Evolutionary conservation across 1,140 invertebrate species (phyloP).

Genomic region (Phenacoccus solenopsis): DNA sequence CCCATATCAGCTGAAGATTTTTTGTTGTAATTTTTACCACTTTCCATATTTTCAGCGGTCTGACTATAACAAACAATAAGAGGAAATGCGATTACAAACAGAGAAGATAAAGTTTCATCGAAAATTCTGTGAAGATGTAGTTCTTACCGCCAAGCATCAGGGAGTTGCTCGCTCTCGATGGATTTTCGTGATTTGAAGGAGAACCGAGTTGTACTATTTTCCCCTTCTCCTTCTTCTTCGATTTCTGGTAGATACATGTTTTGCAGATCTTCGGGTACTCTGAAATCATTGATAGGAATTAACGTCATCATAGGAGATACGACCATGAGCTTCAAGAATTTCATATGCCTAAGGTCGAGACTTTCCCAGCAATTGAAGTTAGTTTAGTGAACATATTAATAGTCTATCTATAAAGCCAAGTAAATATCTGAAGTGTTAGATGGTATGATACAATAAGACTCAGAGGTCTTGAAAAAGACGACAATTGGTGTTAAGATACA

Average conservation of each 20-base stretch:
- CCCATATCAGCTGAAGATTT: neutral
- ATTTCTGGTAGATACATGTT: constrained; percentile 43
- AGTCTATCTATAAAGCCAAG: no score
- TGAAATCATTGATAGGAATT: constrained; percentile 29
- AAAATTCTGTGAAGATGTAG: neutral
- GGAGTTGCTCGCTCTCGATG: neutral
- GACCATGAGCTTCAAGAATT: neutral
- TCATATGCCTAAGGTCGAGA: neutral
- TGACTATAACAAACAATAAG: neutral
- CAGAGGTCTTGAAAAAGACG: no score
- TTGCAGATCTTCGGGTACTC: constrained; percentile 48
- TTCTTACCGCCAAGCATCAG: neutral
- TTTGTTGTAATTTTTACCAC: neutral
- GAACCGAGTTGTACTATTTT: constrained; percentile 25
- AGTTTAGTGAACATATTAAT: no score
- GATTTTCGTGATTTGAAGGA: neutral
- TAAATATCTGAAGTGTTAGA: no score
- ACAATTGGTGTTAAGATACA: no score
- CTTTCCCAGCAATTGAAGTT: no score
- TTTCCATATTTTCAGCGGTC: no score
- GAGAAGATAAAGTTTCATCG: neutral
- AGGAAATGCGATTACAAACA: neutral
- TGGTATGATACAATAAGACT: no score
- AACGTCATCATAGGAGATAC: neutral
- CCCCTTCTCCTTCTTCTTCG: constrained; percentile 42